Conservation (phyloP, 2,888 invertebrate species). For the Tipula vernalis region DNA sequence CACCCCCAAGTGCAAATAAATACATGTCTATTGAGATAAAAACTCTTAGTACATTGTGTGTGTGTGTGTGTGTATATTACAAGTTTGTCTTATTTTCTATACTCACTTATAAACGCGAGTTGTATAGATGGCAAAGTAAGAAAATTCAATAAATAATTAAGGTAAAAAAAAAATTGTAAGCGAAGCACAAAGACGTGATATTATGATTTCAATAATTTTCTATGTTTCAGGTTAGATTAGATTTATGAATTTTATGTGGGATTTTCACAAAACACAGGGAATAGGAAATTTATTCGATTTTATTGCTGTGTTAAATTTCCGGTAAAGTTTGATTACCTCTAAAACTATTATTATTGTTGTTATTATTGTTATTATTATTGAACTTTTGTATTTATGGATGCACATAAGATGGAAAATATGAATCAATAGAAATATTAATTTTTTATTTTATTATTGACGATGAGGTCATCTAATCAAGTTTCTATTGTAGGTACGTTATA, state of each 20-base stretch:
- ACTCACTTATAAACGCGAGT: background rate
- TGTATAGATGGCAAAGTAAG: background rate
- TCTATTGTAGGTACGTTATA: background rate
- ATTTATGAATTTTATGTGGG: constrained; percentile 4
- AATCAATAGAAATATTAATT: background rate
- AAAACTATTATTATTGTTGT: background rate
- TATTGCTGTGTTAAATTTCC: background rate
- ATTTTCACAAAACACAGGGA: background rate
- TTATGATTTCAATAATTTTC: background rate
- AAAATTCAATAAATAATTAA: constrained; percentile 4
- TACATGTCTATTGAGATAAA: background rate
- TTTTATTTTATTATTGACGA: background rate
- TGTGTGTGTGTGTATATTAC: background rate
- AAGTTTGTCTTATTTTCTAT: background rate
- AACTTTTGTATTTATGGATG: background rate
- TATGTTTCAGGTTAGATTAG: constrained; percentile 4
- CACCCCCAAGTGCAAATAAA: constrained; percentile 4
- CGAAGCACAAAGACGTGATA: constrained; percentile 4
- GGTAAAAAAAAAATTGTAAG: background rate
- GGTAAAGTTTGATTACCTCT: constrained; percentile 4
- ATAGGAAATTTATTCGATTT: background rate
- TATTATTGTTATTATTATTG: background rate
- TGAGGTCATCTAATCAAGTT: background rate
- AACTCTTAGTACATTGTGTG: background rate
- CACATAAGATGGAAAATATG: background rate